Base-by-base conservation (phyloP, 2,797 vertebrate genomes). In the Gadopsis bispinosus region DNA sequence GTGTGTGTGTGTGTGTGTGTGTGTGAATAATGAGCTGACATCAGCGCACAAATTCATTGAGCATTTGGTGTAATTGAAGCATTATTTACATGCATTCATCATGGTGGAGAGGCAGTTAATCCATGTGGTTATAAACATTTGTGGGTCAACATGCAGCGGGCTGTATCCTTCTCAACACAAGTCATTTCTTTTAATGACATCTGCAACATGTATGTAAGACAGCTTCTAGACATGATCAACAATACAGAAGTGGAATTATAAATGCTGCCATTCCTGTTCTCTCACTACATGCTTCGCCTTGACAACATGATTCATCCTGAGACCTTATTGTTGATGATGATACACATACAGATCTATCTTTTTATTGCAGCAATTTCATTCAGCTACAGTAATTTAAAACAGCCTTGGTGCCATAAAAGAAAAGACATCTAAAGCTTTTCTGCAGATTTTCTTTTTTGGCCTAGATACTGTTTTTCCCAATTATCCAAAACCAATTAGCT, bases 21-120 rank as follows among this genome's bases (percentile, higher is more conserved):
- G 19, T 67, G 35, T 73, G 68, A 83, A 76, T 69, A 66, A 83
- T 67, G n/a, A 81, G 59, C 56, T 39, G 75, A 55, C 39, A 64
- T 41, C 9, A 12, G 20, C 14, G 35, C n/a, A 58, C 7, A 7
- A 65, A 75, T 75, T 72, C 66, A 65, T 65, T n/a, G 59, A 69
- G 2, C 3, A 20, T 62, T 72, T 62, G 54, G 43, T 67, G 72
- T 77, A 70, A 79, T 63, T 69, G 54, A 61, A 39, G 64, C 31
- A 58, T 81, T 77, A 58, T 81, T 77, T 73, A 72, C 48, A 80
- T 77, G 35, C 37, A 62, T 66, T 26, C 37, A 54, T 45, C 69
- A 43, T 5, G 39, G 22, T 53, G 22, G 51, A 59, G 16, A 66
- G 26, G 22, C 33, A 72, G 17, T 26, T 63, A 61, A n/a, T 51